A percentile compares a stretch with the other conserved stretches of the same genome.
Conservation (phyloP, 2,888 invertebrate genomes). For the Drosophila nr. fundita region DNA sequence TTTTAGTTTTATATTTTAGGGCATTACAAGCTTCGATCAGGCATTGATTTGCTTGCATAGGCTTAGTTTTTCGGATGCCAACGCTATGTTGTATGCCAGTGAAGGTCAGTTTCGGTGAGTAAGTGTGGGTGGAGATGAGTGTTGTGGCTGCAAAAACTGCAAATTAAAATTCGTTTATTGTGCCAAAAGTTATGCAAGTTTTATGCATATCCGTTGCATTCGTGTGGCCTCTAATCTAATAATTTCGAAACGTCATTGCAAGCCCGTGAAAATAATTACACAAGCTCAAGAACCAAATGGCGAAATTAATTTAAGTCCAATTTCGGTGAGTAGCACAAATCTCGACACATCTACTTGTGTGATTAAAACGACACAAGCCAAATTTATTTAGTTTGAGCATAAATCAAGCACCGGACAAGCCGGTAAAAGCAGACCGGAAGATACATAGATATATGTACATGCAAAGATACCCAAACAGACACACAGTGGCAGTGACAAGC, state of each 20-base stretch:
- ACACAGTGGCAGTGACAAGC: conserved; percentile 41
- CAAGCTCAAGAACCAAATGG: conserved; percentile 36
- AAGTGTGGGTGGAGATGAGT: conserved; percentile 11
- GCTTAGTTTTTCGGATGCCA: conserved; percentile 47
- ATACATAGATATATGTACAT: conserved; percentile 28
- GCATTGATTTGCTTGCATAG: conserved; percentile 11
- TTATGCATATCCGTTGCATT: conserved; percentile 24
- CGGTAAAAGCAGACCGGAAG: conserved; percentile 46
- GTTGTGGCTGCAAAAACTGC: conserved; percentile 42
- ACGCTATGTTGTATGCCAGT: conserved; percentile 38
- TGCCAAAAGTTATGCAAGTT: conserved; percentile 70
- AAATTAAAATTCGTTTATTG: conserved; percentile 81
- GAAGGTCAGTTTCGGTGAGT: conserved; percentile 43
- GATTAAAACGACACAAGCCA: conserved; percentile 58
- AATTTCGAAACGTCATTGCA: conserved; percentile 46
- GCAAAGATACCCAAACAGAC: conserved; percentile 24
- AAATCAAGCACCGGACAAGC: conserved; percentile 49
- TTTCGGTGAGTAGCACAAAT: conserved; percentile 63
- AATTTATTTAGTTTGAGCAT: conserved; percentile 64
- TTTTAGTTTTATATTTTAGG: conserved; percentile 7
- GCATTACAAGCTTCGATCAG: conserved; percentile 36
- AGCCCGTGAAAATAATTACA: conserved; percentile 68
- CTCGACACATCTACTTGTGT: conserved; percentile 64
- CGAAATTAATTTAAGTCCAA: conserved; percentile 58
- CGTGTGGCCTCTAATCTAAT: conserved; percentile 47